Evolutionary conservation across 2,113 vertebrate genomes (phyloP).

Genomic region (Camelus bactrianus): DNA sequence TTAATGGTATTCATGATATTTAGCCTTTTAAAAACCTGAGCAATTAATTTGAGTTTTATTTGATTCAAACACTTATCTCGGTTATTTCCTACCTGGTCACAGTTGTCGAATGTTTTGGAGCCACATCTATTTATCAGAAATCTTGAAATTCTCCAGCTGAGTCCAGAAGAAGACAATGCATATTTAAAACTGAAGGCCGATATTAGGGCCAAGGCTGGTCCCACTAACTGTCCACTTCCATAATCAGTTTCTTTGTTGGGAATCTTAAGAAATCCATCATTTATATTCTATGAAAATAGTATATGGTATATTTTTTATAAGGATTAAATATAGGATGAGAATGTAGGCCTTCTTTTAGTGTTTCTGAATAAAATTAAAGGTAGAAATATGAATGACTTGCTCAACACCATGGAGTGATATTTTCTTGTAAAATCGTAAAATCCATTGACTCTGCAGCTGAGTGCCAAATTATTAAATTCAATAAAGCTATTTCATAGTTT

Average conservation of each 20-base stretch:
- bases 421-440: slow-evolving; percentile 48
- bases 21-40: not conserved
- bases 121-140: not conserved
- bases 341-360: not conserved
- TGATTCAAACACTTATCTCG: not conserved
- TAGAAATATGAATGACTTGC: not conserved
- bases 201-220: not conserved
- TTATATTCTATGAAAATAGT: not conserved
- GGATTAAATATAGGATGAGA: not conserved
- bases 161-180: not conserved
- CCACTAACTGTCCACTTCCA: not conserved
- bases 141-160: not conserved
- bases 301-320: not conserved
- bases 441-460: not conserved
- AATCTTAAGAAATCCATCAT: not conserved
- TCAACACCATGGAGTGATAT: not conserved
- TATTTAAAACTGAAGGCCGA: not conserved
- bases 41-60: slow-evolving; percentile 15
- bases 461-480: slow-evolving; percentile 25
- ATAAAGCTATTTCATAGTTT: not conserved
- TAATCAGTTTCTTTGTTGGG: not conserved
- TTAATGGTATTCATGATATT: not conserved
- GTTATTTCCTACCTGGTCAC: not conserved
- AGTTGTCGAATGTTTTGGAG: slow-evolving; percentile 3
- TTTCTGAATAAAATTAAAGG: slow-evolving; percentile 11